Percentiles rank a stretch among this genome's conserved stretches.
phyloP scores from a whole-genome alignment of 2,888 invertebrate species.

The Polymixis lichenea region DNA sequence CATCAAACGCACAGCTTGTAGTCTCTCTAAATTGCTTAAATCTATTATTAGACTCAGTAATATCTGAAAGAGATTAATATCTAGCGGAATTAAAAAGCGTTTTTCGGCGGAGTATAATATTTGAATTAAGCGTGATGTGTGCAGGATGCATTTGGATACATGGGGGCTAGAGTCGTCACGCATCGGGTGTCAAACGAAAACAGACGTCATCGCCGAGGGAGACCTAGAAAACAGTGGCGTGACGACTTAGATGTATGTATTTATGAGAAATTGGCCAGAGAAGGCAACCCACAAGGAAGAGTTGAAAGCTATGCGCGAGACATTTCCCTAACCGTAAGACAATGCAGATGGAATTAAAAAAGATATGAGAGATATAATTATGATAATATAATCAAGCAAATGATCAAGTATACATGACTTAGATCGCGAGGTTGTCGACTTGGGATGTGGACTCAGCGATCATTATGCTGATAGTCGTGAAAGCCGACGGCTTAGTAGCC shows the following conservation, averaged over 20 bases:
- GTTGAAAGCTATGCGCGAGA: neutral
- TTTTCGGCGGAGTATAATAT: neutral
- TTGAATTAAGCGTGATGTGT: neutral
- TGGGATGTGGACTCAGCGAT: neutral
- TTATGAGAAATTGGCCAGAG: neutral
- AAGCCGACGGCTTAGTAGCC: too few relatives aligned
- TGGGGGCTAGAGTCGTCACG: neutral
- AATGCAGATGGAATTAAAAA: neutral
- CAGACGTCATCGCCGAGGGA: neutral
- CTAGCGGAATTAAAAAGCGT: too few relatives aligned
- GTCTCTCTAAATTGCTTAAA: neutral
- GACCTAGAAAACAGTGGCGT: neutral
- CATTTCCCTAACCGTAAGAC: neutral
- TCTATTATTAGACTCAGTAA: too few relatives aligned
- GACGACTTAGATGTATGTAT: neutral
- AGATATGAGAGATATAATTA: neutral
- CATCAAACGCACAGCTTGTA: neutral
- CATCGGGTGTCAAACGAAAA: neutral
- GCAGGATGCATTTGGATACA: neutral
- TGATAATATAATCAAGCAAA: neutral
- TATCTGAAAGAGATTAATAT: too few relatives aligned
- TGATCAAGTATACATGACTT: neutral
- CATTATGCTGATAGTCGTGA: neutral
- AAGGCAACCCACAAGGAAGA: neutral
- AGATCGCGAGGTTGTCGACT: neutral